Conservation (phyloP, 2,888 invertebrate genomes). For the Branchipolynoe longqiensis region DNA sequence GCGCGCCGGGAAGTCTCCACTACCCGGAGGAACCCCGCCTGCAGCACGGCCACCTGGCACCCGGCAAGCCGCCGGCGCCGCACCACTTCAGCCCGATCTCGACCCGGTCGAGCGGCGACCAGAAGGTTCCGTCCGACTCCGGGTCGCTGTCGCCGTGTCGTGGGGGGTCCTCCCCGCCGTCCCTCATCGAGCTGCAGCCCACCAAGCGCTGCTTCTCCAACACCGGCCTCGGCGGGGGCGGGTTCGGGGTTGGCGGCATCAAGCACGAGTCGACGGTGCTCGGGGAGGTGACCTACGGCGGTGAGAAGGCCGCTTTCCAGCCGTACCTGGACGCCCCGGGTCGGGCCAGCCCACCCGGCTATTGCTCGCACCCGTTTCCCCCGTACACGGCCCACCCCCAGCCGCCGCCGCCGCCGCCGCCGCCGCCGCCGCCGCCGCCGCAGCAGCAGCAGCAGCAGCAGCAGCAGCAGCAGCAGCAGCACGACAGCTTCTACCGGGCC, state of each 20-base stretch:
- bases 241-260: constrained; percentile 1
- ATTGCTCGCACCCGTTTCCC: not conserved
- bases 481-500: constrained; percentile 15
- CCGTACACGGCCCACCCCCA: not conserved
- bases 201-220: constrained; percentile 21
- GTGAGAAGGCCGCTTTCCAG: constrained; percentile 48
- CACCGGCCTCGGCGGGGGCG: constrained; percentile 12
- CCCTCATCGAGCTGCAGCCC: constrained; percentile 59
- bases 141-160: constrained; percentile 45
- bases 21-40: no score
- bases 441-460: not conserved
- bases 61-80: not conserved
- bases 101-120: constrained; percentile 31
- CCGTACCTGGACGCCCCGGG: constrained; percentile 6
- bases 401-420: not conserved
- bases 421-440: not conserved
- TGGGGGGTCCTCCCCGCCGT: constrained; percentile 42
- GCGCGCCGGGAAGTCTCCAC: no score
- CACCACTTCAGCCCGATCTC: constrained; percentile 17
- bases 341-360: not conserved
- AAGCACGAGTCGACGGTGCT: not conserved
- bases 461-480: not conserved
- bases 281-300: not conserved
- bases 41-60: constrained; percentile 8
- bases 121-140: constrained; percentile 58